Conservation (phyloP, 2,888 invertebrate genomes). For the Gymnocheta viridis region DNA sequence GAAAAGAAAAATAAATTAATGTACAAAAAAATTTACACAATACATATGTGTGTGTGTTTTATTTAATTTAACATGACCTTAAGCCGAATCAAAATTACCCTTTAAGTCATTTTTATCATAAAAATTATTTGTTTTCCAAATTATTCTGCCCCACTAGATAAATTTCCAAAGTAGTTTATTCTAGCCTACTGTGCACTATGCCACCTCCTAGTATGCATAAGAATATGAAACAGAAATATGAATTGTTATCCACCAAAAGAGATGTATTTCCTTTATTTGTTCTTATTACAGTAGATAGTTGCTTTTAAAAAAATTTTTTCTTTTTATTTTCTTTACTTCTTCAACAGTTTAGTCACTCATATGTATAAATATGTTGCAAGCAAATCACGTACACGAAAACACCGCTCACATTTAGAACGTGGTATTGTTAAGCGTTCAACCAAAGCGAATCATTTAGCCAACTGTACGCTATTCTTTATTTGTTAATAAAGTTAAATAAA, state of each 20-base stretch:
- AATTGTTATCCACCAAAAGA: slow-evolving; percentile 49
- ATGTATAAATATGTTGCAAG: slow-evolving; percentile 55
- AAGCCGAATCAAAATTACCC: too few relatives aligned
- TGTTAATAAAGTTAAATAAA: neutral
- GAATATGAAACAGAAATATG: slow-evolving; percentile 27
- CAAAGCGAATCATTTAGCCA: neutral
- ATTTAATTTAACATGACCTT: too few relatives aligned
- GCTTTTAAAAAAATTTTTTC: neutral
- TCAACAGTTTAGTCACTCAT: slow-evolving; percentile 38
- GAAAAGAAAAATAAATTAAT: too few relatives aligned
- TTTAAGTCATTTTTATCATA: too few relatives aligned
- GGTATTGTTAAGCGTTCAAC: slow-evolving; percentile 58
- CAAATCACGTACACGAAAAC: slow-evolving; percentile 69
- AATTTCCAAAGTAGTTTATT: too few relatives aligned
- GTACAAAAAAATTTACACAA: too few relatives aligned
- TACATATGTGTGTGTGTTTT: too few relatives aligned
- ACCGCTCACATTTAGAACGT: slow-evolving; percentile 70
- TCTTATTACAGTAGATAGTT: slow-evolving; percentile 33
- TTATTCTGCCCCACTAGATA: too few relatives aligned
- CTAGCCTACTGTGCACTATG: neutral
- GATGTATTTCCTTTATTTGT: slow-evolving; percentile 65
- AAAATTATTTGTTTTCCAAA: too few relatives aligned
- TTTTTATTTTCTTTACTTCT: neutral
- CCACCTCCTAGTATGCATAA: neutral
- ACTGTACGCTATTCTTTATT: slow-evolving; percentile 13